These are phyloP conservation scores for Ardeotis arabs DNA, from an alignment of 2,113 vertebrate genomes.

Conservation along the genomic window DNA sequence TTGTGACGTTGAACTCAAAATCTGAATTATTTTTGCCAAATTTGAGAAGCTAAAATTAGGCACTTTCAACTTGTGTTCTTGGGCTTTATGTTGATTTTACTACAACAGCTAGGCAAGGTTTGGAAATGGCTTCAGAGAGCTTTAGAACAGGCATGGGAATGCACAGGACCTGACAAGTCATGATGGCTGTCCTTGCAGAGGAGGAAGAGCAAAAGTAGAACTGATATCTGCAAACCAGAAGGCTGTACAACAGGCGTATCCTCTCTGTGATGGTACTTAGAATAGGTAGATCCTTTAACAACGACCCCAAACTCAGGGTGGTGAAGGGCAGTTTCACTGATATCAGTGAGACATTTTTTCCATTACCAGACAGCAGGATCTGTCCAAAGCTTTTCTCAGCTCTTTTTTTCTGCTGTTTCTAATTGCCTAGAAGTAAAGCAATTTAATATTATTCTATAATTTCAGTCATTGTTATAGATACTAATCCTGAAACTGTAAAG, in stretches of 20 bases:
- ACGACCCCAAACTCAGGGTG: background rate
- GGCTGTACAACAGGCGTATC: background rate
- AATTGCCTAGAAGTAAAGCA: background rate
- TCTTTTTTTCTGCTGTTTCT: background rate
- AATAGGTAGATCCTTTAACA: background rate
- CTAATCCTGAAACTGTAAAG: background rate
- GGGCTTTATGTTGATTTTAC: background rate
- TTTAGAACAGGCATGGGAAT: background rate
- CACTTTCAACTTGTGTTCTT: background rate
- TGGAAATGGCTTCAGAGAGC: background rate
- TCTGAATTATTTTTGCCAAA: background rate
- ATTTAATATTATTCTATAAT: background rate
- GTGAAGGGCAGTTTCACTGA: background rate
- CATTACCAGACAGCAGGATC: background rate
- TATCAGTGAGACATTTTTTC: background rate
- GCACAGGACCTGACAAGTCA: fast-evolving
- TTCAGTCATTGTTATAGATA: background rate
- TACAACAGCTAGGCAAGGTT: background rate
- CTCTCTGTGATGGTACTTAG: background rate
- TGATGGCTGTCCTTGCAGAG: background rate
- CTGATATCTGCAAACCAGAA: background rate
- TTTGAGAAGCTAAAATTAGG: background rate
- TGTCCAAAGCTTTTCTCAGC: background rate
- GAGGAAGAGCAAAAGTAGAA: background rate
- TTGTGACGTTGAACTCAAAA: background rate